Percentiles rank a stretch among this genome's conserved stretches.
These are phyloP conservation scores for Pogonophryne albipinna DNA, from an alignment of 2,797 vertebrate genomes.

Conservation along the genomic window DNA sequence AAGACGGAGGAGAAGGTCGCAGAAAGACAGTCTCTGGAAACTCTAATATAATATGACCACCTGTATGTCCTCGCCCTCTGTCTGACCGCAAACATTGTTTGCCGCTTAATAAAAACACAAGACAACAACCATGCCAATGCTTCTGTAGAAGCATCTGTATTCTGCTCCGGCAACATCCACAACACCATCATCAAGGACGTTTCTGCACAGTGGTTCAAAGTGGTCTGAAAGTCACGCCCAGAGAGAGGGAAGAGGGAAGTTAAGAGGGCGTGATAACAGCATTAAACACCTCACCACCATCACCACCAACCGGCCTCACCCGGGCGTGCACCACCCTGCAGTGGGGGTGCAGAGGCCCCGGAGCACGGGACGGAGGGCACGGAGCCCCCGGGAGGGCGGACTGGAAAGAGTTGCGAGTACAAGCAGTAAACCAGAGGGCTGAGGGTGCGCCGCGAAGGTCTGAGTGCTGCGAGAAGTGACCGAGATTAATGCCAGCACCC, in stretches of 20 bases:
- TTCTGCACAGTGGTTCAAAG: constrained; percentile 37
- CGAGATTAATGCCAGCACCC: constrained; percentile 48
- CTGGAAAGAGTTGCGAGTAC: constrained; percentile 2
- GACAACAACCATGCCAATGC: background rate
- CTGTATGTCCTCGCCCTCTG: constrained; percentile 37
- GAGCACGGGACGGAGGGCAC: background rate
- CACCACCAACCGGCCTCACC: constrained; percentile 10
- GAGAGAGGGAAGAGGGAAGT: constrained; percentile 23
- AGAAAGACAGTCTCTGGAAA: constrained; percentile 2
- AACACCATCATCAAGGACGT: constrained; percentile 29
- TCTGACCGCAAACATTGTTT: constrained; percentile 22
- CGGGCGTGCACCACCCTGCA: background rate
- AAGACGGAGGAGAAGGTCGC: constrained; percentile 12
- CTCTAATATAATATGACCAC: constrained; percentile 30
- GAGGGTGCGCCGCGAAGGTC: background rate
- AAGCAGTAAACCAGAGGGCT: constrained; percentile 13
- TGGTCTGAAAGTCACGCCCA: constrained; percentile 58
- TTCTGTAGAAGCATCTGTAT: background rate
- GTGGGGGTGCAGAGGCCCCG: background rate
- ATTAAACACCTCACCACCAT: constrained; percentile 43
- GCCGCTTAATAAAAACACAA: constrained; percentile 40
- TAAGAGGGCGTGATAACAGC: constrained; percentile 49
- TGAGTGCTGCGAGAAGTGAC: constrained; percentile 27
- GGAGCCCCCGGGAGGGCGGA: constrained; percentile 12
- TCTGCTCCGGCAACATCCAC: constrained; percentile 27